Conservation (phyloP, 2,113 vertebrate genomes). For the Dipodomys ordii region DNA sequence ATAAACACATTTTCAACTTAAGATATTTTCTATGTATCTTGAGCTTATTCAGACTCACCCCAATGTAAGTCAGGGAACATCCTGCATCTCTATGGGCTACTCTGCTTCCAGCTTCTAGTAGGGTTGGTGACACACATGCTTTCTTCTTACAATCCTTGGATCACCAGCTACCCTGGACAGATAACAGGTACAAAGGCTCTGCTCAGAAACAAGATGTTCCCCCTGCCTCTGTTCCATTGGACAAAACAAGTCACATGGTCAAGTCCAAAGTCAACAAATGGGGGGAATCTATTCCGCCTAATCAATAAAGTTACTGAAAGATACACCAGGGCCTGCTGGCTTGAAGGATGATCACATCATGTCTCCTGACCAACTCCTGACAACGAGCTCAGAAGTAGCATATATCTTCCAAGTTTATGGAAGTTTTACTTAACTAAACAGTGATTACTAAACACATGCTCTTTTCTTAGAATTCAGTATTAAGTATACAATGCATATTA, state of each 20-base stretch:
- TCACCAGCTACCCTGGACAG: not conserved
- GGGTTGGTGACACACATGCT: not conserved
- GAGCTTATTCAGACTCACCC: not conserved
- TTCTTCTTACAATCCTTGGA: not conserved
- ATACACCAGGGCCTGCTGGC: not conserved
- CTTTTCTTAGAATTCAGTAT: constrained; percentile 4
- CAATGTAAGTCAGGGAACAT: not conserved
- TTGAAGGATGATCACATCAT: not conserved
- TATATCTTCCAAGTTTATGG: constrained; percentile 5
- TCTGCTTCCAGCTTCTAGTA: not conserved
- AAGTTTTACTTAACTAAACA: not conserved
- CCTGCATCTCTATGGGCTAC: not conserved
- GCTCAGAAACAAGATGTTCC: not conserved
- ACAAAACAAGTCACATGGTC: not conserved
- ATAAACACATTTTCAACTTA: not conserved
- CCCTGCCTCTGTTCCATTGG: not conserved
- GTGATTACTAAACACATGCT: not conserved
- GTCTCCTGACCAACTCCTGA: not conserved
- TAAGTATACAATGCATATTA: not conserved
- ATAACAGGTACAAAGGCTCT: not conserved
- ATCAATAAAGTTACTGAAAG: not conserved
- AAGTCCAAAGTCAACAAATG: not conserved
- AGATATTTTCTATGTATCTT: not conserved
- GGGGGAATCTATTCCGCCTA: not conserved
- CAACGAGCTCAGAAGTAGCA: not conserved